These are phyloP conservation scores for Lasioglossum villosulum DNA, from an alignment of 2,888 invertebrate species.

Conservation along the genomic window DNA sequence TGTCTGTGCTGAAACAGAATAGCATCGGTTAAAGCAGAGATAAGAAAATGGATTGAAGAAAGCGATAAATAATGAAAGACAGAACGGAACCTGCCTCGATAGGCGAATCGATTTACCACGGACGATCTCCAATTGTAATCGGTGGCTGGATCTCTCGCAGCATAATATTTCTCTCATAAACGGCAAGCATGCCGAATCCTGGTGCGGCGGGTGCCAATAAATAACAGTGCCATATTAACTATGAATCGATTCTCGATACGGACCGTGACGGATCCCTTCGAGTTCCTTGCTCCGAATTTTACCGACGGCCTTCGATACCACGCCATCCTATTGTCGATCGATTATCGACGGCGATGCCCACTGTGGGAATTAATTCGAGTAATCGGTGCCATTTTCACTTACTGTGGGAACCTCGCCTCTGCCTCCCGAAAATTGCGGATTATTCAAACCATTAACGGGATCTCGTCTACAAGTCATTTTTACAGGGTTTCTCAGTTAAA, in stretches of 20 bases:
- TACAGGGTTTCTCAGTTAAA: too few relatives aligned
- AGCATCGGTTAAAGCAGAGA: background rate
- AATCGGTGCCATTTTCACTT: conserved; percentile 4
- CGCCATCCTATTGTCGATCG: conserved; percentile 56
- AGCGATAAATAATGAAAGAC: background rate
- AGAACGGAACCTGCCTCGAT: conserved; percentile 33
- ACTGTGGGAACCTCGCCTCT: conserved; percentile 42
- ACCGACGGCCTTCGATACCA: conserved; percentile 26
- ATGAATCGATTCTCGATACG: conserved; percentile 26
- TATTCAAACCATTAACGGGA: background rate
- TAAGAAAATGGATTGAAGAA: background rate
- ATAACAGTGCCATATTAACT: conserved; percentile 59
- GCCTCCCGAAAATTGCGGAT: background rate
- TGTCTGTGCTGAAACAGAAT: background rate
- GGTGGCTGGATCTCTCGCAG: conserved; percentile 70
- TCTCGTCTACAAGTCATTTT: too few relatives aligned
- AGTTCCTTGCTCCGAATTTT: conserved; percentile 27
- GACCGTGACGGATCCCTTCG: conserved; percentile 57
- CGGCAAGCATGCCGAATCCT: conserved; percentile 66
- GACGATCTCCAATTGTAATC: conserved; percentile 72
- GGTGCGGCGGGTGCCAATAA: conserved; percentile 67
- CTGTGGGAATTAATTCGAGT: conserved; percentile 69
- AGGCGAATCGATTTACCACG: conserved; percentile 61
- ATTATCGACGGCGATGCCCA: conserved; percentile 62
- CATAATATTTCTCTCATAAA: conserved; percentile 73